These are phyloP conservation scores for Pseudanteris insignis DNA, from an alignment of 2,888 invertebrate species.

Conservation along the genomic window DNA sequence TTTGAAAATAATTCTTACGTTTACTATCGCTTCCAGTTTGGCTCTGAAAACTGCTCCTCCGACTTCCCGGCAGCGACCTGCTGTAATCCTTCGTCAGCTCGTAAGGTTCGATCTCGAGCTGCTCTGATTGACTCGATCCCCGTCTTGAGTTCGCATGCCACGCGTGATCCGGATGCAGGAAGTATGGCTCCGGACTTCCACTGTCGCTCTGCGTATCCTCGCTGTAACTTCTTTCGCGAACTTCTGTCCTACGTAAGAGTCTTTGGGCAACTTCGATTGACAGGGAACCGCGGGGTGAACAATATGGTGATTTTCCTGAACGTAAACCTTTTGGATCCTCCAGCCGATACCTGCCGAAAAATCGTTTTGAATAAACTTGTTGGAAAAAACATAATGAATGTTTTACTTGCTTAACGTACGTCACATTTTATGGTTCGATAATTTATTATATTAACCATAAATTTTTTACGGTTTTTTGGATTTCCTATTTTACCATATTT, in stretches of 20 bases:
- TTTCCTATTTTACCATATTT: no score
- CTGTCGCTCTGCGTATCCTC: slow-evolving; percentile 66
- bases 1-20: slow-evolving; percentile 56
- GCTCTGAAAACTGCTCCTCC: slow-evolving; percentile 83
- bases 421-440: no score
- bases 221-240: slow-evolving; percentile 72
- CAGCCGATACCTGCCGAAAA: slow-evolving; percentile 79
- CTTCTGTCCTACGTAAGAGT: slow-evolving; percentile 75
- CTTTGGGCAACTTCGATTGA: slow-evolving; percentile 74
- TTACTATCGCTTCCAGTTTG: slow-evolving; percentile 62
- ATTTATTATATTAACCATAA: no score
- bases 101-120: slow-evolving; percentile 84
- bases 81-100: slow-evolving; percentile 88
- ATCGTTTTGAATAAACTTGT: no score
- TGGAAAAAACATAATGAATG: no score
- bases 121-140: slow-evolving; percentile 90
- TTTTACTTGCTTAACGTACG: no score
- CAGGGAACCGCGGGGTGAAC: slow-evolving; percentile 82
- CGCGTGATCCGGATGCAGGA: slow-evolving; percentile 87
- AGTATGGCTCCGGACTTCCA: slow-evolving; percentile 69
- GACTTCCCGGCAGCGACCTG: slow-evolving; percentile 83
- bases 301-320: slow-evolving; percentile 76
- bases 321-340: slow-evolving; percentile 80
- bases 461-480: no score
- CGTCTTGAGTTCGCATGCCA: slow-evolving; percentile 80